phyloP scores from a whole-genome alignment of 2,113 vertebrate species.

The Eolophus roseicapilla region DNA sequence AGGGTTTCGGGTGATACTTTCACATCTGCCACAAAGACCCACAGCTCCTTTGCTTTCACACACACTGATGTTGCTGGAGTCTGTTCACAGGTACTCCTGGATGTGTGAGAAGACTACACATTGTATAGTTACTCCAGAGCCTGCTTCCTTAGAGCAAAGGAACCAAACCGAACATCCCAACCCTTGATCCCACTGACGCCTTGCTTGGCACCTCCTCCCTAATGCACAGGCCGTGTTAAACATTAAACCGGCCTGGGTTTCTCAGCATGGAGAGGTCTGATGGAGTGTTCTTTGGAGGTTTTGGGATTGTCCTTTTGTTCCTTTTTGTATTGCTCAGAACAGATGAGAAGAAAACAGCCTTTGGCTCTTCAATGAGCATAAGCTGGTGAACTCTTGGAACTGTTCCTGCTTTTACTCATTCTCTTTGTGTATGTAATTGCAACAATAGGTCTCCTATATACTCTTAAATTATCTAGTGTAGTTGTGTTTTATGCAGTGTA shows the following conservation, averaged over 20 bases:
- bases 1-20: not conserved
- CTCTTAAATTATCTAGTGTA: not conserved
- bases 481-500: not conserved
- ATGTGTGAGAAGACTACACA: not conserved
- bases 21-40: not conserved
- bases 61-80: not conserved
- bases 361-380: not conserved
- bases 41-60: not conserved
- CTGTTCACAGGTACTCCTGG: not conserved
- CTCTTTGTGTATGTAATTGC: rapidly evolving
- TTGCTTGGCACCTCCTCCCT: not conserved
- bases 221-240: not conserved
- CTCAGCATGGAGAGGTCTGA: not conserved
- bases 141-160: not conserved
- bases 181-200: not conserved
- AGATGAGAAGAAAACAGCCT: not conserved
- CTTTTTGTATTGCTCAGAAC: not conserved
- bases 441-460: not conserved
- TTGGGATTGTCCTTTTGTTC: not conserved
- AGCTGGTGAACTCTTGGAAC: not conserved
- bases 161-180: rapidly evolving
- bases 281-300: not conserved
- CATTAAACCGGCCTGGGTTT: not conserved
- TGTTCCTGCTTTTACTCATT: not conserved
- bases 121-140: not conserved